Evolutionary conservation across 2,888 invertebrate genomes (phyloP).

Genomic region (Tenthredo amoena): DNA sequence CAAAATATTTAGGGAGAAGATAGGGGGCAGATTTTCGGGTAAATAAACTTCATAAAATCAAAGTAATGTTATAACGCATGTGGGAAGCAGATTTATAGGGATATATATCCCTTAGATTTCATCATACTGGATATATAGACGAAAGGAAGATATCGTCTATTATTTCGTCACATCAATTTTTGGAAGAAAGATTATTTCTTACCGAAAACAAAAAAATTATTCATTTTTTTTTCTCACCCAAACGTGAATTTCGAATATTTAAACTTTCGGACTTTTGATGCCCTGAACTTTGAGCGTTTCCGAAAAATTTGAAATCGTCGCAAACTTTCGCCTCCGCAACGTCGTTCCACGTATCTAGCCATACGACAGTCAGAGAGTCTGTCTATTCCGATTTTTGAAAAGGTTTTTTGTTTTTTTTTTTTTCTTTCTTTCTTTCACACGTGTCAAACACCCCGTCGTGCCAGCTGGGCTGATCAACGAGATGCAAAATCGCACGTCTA

Average conservation of each 20-base stretch:
- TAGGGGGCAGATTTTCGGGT: background rate
- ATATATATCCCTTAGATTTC: background rate
- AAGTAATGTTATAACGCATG: background rate
- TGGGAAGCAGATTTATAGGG: background rate
- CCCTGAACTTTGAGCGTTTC: too few relatives aligned
- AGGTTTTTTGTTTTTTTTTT: too few relatives aligned
- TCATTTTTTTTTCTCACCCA: too few relatives aligned
- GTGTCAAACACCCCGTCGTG: background rate
- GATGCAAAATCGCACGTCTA: conserved; percentile 8
- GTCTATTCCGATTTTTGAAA: background rate
- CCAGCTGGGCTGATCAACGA: background rate
- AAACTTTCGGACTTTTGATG: too few relatives aligned
- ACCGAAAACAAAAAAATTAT: too few relatives aligned
- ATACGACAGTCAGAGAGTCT: background rate
- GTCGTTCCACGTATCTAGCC: too few relatives aligned
- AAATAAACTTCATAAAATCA: conserved; percentile 5
- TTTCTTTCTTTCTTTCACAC: background rate
- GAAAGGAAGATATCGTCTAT: too few relatives aligned
- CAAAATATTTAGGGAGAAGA: background rate
- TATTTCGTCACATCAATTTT: too few relatives aligned
- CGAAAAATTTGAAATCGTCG: too few relatives aligned
- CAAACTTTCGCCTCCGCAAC: too few relatives aligned
- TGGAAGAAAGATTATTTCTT: too few relatives aligned
- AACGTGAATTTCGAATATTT: too few relatives aligned
- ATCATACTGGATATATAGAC: background rate